phyloP scores from a whole-genome alignment of 2,113 vertebrate species.

The Tamias sibiricus region DNA sequence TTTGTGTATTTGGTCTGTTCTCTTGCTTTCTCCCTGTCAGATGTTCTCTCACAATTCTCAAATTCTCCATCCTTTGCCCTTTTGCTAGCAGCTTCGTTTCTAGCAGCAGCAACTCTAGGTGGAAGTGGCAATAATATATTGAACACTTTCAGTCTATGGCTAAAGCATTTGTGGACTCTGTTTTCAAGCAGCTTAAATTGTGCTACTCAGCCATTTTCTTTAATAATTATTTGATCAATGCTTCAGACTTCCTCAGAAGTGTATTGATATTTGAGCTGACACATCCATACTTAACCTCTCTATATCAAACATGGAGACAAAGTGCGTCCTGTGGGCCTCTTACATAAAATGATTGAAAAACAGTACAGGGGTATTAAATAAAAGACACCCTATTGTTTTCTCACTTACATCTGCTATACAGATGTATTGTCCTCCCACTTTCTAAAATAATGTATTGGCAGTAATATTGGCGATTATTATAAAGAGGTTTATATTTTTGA shows the following conservation, averaged over 20 bases:
- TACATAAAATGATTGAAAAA: background rate
- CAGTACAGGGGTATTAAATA: background rate
- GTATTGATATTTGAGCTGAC: background rate
- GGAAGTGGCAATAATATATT: background rate
- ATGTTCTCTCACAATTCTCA: background rate
- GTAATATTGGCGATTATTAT: background rate
- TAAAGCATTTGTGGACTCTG: background rate
- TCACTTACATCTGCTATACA: background rate
- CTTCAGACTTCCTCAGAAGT: background rate
- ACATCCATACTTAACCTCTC: background rate
- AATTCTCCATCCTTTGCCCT: background rate
- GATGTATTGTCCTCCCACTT: too few relatives aligned
- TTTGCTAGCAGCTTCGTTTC: background rate
- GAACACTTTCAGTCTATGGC: background rate
- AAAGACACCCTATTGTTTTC: background rate
- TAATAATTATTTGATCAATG: background rate
- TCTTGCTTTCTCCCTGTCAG: background rate
- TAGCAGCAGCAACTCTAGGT: background rate
- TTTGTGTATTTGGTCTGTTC: background rate
- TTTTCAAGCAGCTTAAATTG: background rate
- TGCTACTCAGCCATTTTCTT: background rate
- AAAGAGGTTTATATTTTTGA: background rate
- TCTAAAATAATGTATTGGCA: background rate
- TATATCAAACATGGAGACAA: background rate
- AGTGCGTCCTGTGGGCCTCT: background rate